Percentiles rank a stretch among this genome's conserved stretches.
Evolutionary conservation across 2,797 vertebrate species (phyloP).

Genomic region (Ctenochaetus hawaiiensis): DNA sequence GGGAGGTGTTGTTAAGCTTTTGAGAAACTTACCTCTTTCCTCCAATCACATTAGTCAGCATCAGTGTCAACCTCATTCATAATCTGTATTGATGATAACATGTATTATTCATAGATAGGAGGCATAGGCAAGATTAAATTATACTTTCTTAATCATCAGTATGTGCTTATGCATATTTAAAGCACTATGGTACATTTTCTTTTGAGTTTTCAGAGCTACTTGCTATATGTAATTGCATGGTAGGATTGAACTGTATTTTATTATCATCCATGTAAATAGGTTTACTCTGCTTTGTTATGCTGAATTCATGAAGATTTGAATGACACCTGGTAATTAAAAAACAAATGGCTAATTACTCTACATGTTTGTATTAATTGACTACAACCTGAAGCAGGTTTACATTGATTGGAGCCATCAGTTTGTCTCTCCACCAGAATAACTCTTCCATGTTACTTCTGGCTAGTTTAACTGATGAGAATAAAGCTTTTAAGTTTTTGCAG

Average conservation of each 20-base stretch:
- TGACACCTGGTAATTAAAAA: slow-evolving; percentile 46
- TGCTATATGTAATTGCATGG: slow-evolving; percentile 3
- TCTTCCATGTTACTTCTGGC: not conserved
- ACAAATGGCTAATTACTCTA: slow-evolving; percentile 52
- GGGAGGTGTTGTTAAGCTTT: slow-evolving; percentile 32
- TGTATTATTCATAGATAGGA: slow-evolving; percentile 67
- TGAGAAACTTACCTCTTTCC: slow-evolving; percentile 35
- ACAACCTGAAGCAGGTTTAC: slow-evolving; percentile 31
- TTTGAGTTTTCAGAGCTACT: not conserved
- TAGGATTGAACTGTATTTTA: slow-evolving; percentile 16
- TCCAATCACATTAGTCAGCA: slow-evolving; percentile 53
- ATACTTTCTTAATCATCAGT: slow-evolving; percentile 19
- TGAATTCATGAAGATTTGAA: slow-evolving; percentile 20
- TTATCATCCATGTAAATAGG: slow-evolving; percentile 27
- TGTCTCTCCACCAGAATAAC: slow-evolving; percentile 11
- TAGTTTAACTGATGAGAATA: not conserved
- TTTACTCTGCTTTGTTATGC: slow-evolving; percentile 40
- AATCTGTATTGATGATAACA: slow-evolving; percentile 33
- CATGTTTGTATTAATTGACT: slow-evolving; percentile 12
- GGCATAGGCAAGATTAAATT: slow-evolving; percentile 45
- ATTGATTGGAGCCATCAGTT: slow-evolving; percentile 54
- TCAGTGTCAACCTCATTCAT: slow-evolving; percentile 51
- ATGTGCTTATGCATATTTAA: slow-evolving; percentile 29
- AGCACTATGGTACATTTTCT: slow-evolving; percentile 21
- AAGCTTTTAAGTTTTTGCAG: not conserved